phyloP scores from a whole-genome alignment of 2,113 vertebrate genomes.

The Gymnorhina tibicen region DNA sequence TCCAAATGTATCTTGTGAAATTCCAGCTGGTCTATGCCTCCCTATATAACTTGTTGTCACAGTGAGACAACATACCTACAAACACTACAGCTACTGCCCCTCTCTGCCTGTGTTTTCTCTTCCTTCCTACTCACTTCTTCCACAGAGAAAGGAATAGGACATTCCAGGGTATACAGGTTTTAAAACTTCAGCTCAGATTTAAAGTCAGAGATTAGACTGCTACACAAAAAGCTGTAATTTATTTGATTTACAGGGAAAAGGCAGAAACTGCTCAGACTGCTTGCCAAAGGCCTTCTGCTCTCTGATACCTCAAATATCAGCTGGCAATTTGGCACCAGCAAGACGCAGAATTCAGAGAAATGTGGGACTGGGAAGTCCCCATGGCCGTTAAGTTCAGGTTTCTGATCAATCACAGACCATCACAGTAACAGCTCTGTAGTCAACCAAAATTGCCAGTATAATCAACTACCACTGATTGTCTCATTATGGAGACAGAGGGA shows the following conservation, averaged over 20 bases:
- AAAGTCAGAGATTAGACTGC: neutral
- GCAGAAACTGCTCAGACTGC: neutral
- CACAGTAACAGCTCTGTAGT: neutral
- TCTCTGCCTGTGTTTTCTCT: neutral
- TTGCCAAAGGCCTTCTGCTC: neutral
- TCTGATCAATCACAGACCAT: neutral
- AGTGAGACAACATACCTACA: conserved; percentile 3
- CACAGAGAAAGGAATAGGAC: neutral
- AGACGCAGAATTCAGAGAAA: neutral
- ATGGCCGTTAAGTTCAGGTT: neutral
- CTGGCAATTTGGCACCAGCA: neutral
- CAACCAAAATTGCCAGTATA: neutral
- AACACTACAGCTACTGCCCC: neutral
- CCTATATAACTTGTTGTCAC: neutral
- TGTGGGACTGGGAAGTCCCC: neutral
- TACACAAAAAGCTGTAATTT: neutral
- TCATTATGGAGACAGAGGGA: neutral
- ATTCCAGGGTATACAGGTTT: neutral
- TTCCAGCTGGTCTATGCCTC: conserved; percentile 13
- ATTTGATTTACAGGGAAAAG: neutral
- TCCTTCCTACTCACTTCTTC: neutral
- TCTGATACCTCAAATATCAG: neutral
- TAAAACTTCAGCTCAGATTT: neutral
- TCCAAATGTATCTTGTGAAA: neutral
- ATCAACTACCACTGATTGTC: neutral